phyloP scores from a whole-genome alignment of 2,888 invertebrate genomes.

The Crematogaster levior region DNA sequence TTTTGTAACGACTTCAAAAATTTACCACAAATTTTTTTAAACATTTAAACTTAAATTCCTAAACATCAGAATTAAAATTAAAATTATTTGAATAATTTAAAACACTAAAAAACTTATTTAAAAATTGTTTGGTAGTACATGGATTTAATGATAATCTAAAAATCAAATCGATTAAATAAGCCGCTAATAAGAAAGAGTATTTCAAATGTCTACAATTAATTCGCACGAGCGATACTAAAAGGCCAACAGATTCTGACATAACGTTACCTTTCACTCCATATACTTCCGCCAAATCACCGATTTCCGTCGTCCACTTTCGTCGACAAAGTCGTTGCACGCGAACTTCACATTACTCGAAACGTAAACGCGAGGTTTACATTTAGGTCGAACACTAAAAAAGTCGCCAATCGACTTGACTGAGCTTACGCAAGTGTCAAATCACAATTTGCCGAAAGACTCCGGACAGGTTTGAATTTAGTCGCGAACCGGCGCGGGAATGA shows the following conservation, averaged over 20 bases:
- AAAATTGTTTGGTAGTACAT: neutral
- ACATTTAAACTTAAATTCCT: too few species aligned
- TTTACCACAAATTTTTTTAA: too few species aligned
- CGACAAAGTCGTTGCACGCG: neutral
- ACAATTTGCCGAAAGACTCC: neutral
- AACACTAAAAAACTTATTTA: neutral
- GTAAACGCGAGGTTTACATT: too few species aligned
- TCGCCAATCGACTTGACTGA: neutral
- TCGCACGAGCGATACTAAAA: too few species aligned
- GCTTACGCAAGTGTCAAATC: neutral
- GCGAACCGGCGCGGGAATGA: too few species aligned
- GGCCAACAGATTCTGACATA: neutral
- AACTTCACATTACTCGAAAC: neutral
- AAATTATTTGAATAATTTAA: neutral
- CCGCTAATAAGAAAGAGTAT: neutral
- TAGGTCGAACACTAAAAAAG: neutral
- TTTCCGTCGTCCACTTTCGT: neutral
- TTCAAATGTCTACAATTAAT: neutral
- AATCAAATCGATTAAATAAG: neutral
- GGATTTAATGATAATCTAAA: neutral
- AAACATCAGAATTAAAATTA: neutral
- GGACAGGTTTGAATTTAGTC: neutral
- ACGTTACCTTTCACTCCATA: slow-evolving; percentile 25
- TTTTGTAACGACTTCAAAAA: too few species aligned
- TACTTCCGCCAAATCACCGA: neutral